Evolutionary conservation across 30 jellyfish, hydroid and myxozoan species (phyloP).

Genomic region (Morbakka virulenta): DNA sequence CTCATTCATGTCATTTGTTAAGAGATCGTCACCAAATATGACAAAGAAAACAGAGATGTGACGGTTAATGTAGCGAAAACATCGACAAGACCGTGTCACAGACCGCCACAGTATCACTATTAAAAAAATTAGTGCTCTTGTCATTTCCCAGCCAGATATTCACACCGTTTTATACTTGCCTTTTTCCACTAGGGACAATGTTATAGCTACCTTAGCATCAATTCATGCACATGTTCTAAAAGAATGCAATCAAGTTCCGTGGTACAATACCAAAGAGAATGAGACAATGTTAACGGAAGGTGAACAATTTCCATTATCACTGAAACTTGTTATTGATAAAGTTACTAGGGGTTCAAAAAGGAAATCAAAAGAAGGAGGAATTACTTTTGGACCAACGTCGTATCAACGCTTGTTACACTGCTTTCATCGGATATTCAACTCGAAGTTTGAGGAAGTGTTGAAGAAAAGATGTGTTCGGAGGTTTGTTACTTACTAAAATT

Average conservation of each 20-base stretch:
- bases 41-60: too few relatives aligned
- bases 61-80: too few relatives aligned
- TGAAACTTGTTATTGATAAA: slow-evolving; percentile 32
- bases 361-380: slow-evolving; percentile 28
- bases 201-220: slow-evolving; percentile 29
- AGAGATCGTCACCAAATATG: too few relatives aligned
- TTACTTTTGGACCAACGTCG: slow-evolving; percentile 63
- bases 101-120: too few relatives aligned
- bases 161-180: too few relatives aligned
- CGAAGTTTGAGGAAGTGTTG: slow-evolving; percentile 24
- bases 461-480: slow-evolving; percentile 43
- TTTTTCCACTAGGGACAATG: slow-evolving; percentile 13
- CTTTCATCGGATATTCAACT: slow-evolving; percentile 46
- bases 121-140: too few relatives aligned
- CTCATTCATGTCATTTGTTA: too few relatives aligned
- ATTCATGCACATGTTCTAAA: slow-evolving; percentile 47
- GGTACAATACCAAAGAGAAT: slow-evolving; percentile 28
- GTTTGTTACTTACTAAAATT: background rate
- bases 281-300: background rate
- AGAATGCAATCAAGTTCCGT: slow-evolving; percentile 53
- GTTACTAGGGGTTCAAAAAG: slow-evolving; percentile 41
- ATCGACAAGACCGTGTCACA: too few relatives aligned
- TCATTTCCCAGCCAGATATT: too few relatives aligned
- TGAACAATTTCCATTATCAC: slow-evolving; percentile 28
- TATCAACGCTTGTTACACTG: slow-evolving; percentile 60